Base-by-base conservation (phyloP, 2,113 vertebrate genomes). In the Calidris pygmaea region DNA sequence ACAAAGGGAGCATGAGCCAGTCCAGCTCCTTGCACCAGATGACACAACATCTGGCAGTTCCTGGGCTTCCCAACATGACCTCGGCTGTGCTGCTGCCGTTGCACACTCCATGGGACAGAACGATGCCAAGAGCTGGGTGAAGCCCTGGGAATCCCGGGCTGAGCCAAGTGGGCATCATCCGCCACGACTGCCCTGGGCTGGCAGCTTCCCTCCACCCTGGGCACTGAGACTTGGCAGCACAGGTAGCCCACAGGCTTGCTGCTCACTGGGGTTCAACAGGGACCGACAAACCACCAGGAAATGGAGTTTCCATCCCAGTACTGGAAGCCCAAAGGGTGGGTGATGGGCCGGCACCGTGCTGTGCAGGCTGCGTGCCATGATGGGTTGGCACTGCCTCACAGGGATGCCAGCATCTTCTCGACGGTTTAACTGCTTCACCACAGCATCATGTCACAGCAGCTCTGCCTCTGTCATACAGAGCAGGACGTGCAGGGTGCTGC, bases 71-170 rank as follows among this genome's bases (percentile, higher is more conserved):
- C 2, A 0, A 17, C 0, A 0, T 39, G 34, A 50, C 13, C 35
- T 39, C 34, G 1, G 9, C 47, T 35, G 53, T 35, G 59, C 19
- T 16, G 2, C 58, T 52, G 29, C 19, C 52, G 23, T 45, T 2
- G 2, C 1, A 4, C 0, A 3, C n/a, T 50, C n/a, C 1, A 0
- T 1, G 1, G 32, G 32, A 24, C 48, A 39, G 41, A 37, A 20
- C 1, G 4, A 34, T 52, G 71, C 12, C 2, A 2, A 53, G 70
- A 41, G 58, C 29, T 4, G 1, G 16, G 12, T 1, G 2, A 59
- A 50, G 10, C 24, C 34, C 29, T 1, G 3, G 39, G 24, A 53
- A 23, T 53, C n/a, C 73, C 0, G 0, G 8, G 11, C 21, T 55
- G 35, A 58, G 60, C 65, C 52, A 24, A 34, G 59, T 1, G 4